A percentile compares a stretch with the other conserved stretches of the same genome.
Conservation (phyloP, 2,888 invertebrate genomes). For the Cosmopolites sordidus region DNA sequence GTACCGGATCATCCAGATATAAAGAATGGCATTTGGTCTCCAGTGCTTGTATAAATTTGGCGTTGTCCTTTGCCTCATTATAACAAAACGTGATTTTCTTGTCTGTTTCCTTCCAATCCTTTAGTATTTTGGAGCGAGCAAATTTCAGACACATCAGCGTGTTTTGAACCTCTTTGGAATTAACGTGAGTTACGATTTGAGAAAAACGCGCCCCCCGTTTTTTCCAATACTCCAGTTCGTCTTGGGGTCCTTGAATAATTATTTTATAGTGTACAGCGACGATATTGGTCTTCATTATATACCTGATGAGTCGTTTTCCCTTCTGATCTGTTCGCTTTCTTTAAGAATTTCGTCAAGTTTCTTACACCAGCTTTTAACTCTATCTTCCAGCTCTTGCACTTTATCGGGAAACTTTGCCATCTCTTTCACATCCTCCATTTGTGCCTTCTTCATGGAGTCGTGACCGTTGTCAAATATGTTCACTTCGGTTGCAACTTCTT, state of each 20-base stretch:
- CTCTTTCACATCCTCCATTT: conserved; percentile 66
- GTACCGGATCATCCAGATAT: conserved; percentile 88
- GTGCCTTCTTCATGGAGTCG: conserved; percentile 53
- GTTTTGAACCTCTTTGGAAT: conserved; percentile 71
- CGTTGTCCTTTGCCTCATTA: conserved; percentile 93
- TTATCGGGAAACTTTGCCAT: conserved; percentile 64
- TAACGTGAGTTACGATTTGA: conserved; percentile 71
- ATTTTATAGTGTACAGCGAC: no score
- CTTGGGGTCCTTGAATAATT: conserved; percentile 70
- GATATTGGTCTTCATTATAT: no score
- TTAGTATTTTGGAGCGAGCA: conserved; percentile 73
- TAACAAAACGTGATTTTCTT: conserved; percentile 90
- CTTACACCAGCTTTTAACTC: conserved; percentile 76
- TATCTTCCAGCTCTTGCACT: conserved; percentile 63
- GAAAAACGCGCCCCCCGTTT: conserved; percentile 90
- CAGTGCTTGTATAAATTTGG: conserved; percentile 89
- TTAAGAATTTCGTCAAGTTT: conserved; percentile 77
- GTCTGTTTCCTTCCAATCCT: conserved; percentile 79
- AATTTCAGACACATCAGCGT: conserved; percentile 72
- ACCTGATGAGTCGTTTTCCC: conserved; percentile 81
- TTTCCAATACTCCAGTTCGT: conserved; percentile 96
- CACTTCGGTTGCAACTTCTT: conserved; percentile 75
- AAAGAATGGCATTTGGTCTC: conserved; percentile 93
- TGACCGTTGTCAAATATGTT: conserved; percentile 75
- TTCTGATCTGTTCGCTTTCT: conserved; percentile 86